Evolutionary conservation across 2,888 invertebrate species (phyloP), one percentile per base, ranked within the genome.

Genomic region (Parnassius apollo): DNA sequence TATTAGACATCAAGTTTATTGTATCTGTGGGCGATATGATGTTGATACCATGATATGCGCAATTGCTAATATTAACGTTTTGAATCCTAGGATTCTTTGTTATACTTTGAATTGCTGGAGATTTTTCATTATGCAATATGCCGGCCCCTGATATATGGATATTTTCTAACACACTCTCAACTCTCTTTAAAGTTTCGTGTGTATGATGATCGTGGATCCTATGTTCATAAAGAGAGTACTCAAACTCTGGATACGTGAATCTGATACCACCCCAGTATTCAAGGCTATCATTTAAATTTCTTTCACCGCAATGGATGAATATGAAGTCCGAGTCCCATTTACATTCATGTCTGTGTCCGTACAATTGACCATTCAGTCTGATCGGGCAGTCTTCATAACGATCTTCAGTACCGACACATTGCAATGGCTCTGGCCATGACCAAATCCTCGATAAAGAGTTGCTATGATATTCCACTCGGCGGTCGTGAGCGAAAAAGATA

Each of bases 241-340:
- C 98, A 80, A 98, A 98, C 80, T 97, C 96, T 2, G 96, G 94
- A 78, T 96, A 95, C 0, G 98, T 95, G 80, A 99, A 98, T 66
- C 99, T 93, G 67, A 99, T 95, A 46, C 99, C 99, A 51, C 99
- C 99, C 99, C 99, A 99, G 77, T 98, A 97, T 56, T 96, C 94
- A 62, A 93, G 91, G 18, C 91, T 88, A 11, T 93, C 90, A 4
- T 94, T 91, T 7, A 95, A 84, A 77, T 95, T 95, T 74, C 94
- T 91, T 61, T 92, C 88, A 0, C 97, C 98, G 78, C 99, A 99
- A 72, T 97, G 95, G 13, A 99, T 94, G 77, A 98, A 99, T 0
- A 99, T 97, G 77, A 97, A 99, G 53, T 96, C 94, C 2, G 96
- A 96, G 82, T 98, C 95, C 96, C 98, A 98, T 72, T 94, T 94